A percentile compares a stretch with the other conserved stretches of the same genome.
These are phyloP conservation scores for Fregetta grallaria DNA, from an alignment of 2,113 vertebrate genomes.

Conservation along the genomic window DNA sequence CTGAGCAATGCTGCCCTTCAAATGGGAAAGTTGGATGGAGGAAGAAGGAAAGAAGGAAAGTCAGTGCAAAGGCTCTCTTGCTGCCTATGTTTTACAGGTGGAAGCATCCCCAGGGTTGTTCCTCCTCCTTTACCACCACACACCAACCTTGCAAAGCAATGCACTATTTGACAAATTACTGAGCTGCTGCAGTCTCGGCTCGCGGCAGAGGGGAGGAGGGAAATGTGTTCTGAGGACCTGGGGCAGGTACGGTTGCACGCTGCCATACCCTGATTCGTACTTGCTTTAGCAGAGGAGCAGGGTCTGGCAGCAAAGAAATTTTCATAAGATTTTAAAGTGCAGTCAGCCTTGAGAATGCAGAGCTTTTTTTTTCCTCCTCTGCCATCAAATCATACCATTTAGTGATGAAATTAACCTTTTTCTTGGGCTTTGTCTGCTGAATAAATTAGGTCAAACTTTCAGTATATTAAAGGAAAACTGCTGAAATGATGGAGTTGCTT, in stretches of 20 bases:
- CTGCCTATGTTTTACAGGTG: background rate
- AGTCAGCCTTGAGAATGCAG: background rate
- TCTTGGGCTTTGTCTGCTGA: background rate
- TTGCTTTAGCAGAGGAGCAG: background rate
- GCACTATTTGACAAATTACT: rapidly evolving
- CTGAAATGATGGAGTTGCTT: background rate
- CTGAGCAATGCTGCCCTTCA: background rate
- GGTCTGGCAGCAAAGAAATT: background rate
- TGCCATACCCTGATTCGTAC: rapidly evolving
- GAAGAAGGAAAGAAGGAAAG: background rate
- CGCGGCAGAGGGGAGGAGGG: rapidly evolving
- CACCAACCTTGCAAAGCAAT: background rate
- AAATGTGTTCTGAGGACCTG: background rate
- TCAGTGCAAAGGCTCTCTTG: background rate
- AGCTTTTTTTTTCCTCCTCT: background rate
- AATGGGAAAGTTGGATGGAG: background rate
- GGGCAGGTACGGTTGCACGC: background rate
- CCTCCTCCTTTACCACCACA: background rate
- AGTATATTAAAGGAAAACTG: background rate
- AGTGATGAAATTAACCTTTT: background rate
- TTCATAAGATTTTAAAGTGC: background rate
- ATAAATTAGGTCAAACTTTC: background rate
- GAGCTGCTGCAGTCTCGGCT: background rate
- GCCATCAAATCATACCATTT: background rate
- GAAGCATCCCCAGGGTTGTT: background rate